A percentile compares a stretch with the other conserved stretches of the same genome.
Conservation (phyloP, 1,140 invertebrate genomes). For the Marisa cornuarietis region DNA sequence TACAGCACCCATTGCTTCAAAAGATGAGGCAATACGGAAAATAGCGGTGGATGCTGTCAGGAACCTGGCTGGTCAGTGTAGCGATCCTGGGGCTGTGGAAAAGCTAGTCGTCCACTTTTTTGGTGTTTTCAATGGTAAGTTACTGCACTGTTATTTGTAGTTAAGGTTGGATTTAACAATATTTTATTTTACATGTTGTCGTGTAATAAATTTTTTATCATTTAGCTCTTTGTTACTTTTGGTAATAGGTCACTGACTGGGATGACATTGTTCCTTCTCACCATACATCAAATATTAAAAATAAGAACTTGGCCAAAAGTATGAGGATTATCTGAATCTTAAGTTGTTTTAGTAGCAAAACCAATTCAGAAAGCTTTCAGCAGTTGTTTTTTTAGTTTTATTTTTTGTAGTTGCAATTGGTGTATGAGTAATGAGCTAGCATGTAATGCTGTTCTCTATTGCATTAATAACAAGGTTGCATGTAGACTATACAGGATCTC, state of each 20-base stretch:
- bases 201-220: neutral
- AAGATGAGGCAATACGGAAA: slow-evolving; percentile 79
- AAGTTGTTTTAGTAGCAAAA: too few species aligned
- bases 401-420: too few species aligned
- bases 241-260: neutral
- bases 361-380: too few species aligned
- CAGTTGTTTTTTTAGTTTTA: too few species aligned
- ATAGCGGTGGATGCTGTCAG: slow-evolving; percentile 78
- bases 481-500: too few species aligned
- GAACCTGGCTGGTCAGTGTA: slow-evolving; percentile 78
- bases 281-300: too few species aligned
- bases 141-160: neutral
- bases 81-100: slow-evolving; percentile 75
- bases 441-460: neutral
- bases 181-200: neutral
- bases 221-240: neutral
- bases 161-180: neutral
- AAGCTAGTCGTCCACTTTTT: slow-evolving; percentile 80
- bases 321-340: too few species aligned
- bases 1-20: slow-evolving; percentile 69
- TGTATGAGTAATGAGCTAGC: too few species aligned
- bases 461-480: neutral
- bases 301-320: too few species aligned
- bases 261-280: neutral
- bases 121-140: slow-evolving; percentile 79